Base-by-base conservation (phyloP, 2,797 vertebrate species). In the Leptodactylus fallax region DNA sequence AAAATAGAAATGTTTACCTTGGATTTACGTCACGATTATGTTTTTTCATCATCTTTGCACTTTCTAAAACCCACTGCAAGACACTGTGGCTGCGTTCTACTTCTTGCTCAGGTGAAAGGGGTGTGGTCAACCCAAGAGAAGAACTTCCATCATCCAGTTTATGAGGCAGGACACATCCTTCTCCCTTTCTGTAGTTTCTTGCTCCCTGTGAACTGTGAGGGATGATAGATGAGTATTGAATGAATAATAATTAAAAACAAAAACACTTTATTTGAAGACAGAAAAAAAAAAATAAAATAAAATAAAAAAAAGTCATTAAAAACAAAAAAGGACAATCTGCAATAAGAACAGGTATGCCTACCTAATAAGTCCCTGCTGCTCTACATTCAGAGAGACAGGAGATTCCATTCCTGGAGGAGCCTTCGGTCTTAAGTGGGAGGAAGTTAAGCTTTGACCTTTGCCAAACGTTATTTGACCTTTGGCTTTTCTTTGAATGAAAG, bases 401-500 rank as follows among this genome's bases (percentile, higher is more conserved):
- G 85, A 63, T 81, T 89, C 88, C 85, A 86, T 89, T 49, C 88
- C 88, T 47, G 81, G 85, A 83, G 63, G 81, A 79, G 56, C 88
- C 79, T 87, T 89, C 3, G 85, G 88, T n/a, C 85, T 81, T 23
- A 89, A 72, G 72, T 83, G 88, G 71, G 61, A 86, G 72, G 87
- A 89, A 51, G 84, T 45, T 17, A 86, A 63, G 69, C 25, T 86
- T 67, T 89, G 88, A 69, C 85, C 61, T 79, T 89, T 89, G 60
- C 55, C 53, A 83, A 89, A 83, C 45, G 80, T 65, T 61, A 80
- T 56, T 86, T 89, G 88, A 86, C 74, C 83, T 86, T 89, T 89
- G 85, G 63, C 85, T 87, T 89, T 89, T 79, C 88, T 86, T 89
- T 89, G 88, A 79, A 71, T 79, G 19, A 89, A 89, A 78, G 88